Percentiles rank a stretch among this genome's conserved stretches.
Evolutionary conservation across 1,140 invertebrate genomes (phyloP).

Genomic region (Bathynomus jamesi): DNA sequence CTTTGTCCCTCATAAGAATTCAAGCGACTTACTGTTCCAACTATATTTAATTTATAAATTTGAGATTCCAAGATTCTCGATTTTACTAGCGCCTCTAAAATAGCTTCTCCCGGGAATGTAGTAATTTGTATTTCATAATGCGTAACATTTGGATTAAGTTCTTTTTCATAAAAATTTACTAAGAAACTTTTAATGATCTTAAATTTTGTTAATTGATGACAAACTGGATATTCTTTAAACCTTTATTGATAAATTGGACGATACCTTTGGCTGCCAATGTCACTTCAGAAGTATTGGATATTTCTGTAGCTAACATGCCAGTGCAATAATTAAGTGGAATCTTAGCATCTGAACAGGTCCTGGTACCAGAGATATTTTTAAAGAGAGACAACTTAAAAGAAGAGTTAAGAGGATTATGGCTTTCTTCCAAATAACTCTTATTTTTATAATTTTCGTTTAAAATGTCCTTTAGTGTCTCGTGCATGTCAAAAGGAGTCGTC

Average conservation of each 20-base stretch:
- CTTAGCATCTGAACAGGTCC: slow-evolving; percentile 46
- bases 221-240: background rate
- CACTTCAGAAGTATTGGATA: background rate
- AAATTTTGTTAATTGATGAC: background rate
- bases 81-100: background rate
- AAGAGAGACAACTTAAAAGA: slow-evolving; percentile 11
- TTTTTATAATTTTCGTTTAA: slow-evolving; percentile 22
- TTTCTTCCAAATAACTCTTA: background rate
- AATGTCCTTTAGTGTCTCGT: slow-evolving; percentile 45
- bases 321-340: slow-evolving; percentile 49
- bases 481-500: slow-evolving; percentile 48
- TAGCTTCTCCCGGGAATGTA: background rate
- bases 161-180: background rate
- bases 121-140: background rate
- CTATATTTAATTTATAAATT: background rate
- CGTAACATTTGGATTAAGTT: background rate
- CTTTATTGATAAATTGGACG: background rate
- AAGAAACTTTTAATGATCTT: background rate
- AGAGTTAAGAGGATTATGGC: background rate
- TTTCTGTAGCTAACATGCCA: background rate
- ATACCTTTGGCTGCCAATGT: background rate
- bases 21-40: background rate
- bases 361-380: slow-evolving; percentile 21
- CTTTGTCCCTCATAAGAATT: background rate
- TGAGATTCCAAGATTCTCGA: background rate